Conservation (phyloP, 1,140 invertebrate species). For the Tenebrio molitor region DNA sequence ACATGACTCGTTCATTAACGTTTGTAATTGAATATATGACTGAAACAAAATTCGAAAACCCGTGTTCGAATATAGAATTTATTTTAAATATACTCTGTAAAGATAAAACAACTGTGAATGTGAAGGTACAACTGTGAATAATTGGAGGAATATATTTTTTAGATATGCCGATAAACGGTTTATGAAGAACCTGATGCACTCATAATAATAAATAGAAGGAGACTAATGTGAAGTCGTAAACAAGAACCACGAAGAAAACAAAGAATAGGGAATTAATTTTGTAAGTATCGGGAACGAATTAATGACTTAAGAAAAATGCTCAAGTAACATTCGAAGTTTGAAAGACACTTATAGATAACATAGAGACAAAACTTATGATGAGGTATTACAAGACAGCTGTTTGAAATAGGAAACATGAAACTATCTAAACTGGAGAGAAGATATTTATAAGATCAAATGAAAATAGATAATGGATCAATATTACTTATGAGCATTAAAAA, state of each 20-base stretch:
- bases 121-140: constrained; percentile 38
- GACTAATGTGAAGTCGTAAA: background rate
- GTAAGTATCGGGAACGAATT: constrained; percentile 26
- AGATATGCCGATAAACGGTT: constrained; percentile 46
- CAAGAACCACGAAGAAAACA: constrained; percentile 12
- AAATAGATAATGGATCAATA: too few relatives aligned
- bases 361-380: background rate
- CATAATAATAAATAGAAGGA: constrained; percentile 4
- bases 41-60: background rate
- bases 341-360: background rate
- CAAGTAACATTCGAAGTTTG: background rate
- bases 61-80: background rate
- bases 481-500: too few relatives aligned
- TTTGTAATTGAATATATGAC: background rate
- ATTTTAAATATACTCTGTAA: constrained; percentile 30
- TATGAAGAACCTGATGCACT: constrained; percentile 40
- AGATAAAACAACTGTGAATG: constrained; percentile 40
- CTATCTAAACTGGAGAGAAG: background rate
- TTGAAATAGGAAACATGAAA: background rate
- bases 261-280: constrained; percentile 19
- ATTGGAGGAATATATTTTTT: constrained; percentile 46
- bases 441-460: too few relatives aligned
- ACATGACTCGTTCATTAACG: too few relatives aligned
- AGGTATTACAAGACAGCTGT: too few relatives aligned
- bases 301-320: background rate